Percentiles rank a stretch among this genome's conserved stretches.
phyloP scores from a whole-genome alignment of 2,888 invertebrate species.

The Acrobasis repandana region DNA sequence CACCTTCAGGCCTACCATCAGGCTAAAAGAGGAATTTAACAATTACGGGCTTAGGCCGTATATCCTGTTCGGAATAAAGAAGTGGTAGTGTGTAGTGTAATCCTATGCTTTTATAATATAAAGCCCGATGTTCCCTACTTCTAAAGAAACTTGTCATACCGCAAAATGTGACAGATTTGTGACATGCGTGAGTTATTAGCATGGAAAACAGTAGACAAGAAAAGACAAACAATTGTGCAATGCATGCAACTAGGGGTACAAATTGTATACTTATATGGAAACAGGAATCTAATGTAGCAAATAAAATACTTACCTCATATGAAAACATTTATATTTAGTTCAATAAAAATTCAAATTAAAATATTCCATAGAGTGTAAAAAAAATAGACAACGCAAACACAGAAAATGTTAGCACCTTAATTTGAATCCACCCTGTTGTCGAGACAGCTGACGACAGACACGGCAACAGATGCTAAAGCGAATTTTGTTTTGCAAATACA shows the following conservation, averaged over 20 bases:
- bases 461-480: conserved; percentile 15
- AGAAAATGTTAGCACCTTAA: conserved; percentile 17
- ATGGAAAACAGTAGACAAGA: neutral
- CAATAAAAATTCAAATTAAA: neutral
- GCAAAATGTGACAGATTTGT: neutral
- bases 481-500: conserved; percentile 18
- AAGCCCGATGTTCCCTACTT: too few species aligned
- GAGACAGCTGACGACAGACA: conserved; percentile 19
- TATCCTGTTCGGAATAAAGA: too few species aligned
- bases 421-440: conserved; percentile 21
- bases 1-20: neutral
- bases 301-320: too few species aligned
- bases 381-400: neutral
- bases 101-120: too few species aligned
- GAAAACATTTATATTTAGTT: too few species aligned
- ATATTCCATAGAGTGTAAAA: neutral
- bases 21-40: neutral
- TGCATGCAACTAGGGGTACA: neutral
- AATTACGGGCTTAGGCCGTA: too few species aligned
- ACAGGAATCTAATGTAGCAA: neutral
- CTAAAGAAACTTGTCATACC: neutral
- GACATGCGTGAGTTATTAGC: neutral
- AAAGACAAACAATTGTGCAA: neutral
- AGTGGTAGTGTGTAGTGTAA: too few species aligned
- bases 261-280: too few species aligned